Evolutionary conservation across 2,888 invertebrate genomes (phyloP), one percentile per base, ranked within the genome.

Genomic region (Taphrorychus bicolor): DNA sequence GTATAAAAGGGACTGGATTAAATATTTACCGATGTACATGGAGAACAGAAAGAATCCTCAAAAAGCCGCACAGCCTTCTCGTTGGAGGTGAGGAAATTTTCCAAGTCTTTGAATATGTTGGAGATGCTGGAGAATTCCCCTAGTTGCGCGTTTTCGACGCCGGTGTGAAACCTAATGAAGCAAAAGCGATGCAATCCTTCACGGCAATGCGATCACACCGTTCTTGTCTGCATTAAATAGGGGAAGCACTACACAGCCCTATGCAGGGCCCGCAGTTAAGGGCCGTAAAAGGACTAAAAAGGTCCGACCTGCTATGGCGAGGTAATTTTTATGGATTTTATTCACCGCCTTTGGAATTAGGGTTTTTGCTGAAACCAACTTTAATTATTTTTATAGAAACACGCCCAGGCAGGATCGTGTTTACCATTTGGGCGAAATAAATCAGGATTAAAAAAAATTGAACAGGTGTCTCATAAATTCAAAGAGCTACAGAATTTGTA

Each of bases 131-230:
- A 62, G 66, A 70, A 70, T 66, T 70, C 63, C 62, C 62, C 57
- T 59, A 58, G 56, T 62, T 66, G 59, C 52, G 66, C 56, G 60
- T 63, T 63, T 62, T 58, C 66, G 66, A 58, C 66, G 70, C 59
- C 64, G 53, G 59, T 40, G 56, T 70, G 63, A 66, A 70, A 66
- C 70, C 70, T 70, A 70, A 70, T 70, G 66, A 70, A 66, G 56
- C 63, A 70, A 70, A 70, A 70, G 70, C 63, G 59, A 70, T 66
- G 62, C 66, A 70, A 66, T 70, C 70, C 70, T 70, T 70, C 70
- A 63, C 66, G 66, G 54, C 60, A 62, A 58, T 59, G 63, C 66
- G 54, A 70, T 63, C 63, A 63, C 59, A 62, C 54, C 70, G 60
- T 66, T 66, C 66, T 66, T 60, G 53, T 63, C 59, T 66, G 66